Conservation (phyloP, 2,888 invertebrate species). For the Oscheius onirici region DNA sequence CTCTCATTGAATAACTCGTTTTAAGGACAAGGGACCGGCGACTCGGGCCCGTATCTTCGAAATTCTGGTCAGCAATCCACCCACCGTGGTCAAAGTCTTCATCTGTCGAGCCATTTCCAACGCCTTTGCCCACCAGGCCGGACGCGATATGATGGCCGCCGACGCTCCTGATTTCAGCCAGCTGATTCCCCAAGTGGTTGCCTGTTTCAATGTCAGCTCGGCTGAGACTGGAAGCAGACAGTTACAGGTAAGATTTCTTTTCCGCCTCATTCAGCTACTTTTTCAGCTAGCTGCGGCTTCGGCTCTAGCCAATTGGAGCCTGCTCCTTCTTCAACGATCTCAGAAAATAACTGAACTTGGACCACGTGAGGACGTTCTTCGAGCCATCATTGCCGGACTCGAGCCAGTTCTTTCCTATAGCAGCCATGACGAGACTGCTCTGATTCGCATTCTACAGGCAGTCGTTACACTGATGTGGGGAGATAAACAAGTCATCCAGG, state of each 20-base stretch:
- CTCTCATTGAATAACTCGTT: neutral
- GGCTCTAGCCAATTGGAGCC: slow-evolving; percentile 61
- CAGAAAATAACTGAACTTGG: slow-evolving; percentile 61
- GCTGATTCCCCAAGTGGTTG: slow-evolving; percentile 42
- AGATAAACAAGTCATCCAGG: slow-evolving; percentile 70
- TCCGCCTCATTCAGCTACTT: neutral
- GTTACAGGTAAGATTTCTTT: slow-evolving; percentile 43
- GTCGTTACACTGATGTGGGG: slow-evolving; percentile 79
- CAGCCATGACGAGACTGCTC: slow-evolving; percentile 74
- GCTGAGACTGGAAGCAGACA: slow-evolving; percentile 32
- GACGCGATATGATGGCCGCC: slow-evolving; percentile 46
- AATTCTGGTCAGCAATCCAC: slow-evolving; percentile 73
- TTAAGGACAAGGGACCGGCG: neutral
- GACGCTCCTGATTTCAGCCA: slow-evolving; percentile 44
- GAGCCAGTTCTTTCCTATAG: slow-evolving; percentile 48
- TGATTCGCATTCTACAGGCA: slow-evolving; percentile 82
- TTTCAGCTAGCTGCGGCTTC: slow-evolving; percentile 57
- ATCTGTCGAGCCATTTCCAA: slow-evolving; percentile 84
- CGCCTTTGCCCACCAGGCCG: slow-evolving; percentile 79
- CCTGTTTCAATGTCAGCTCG: slow-evolving; percentile 31
- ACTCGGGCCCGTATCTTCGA: slow-evolving; percentile 46
- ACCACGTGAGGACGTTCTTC: slow-evolving; percentile 64
- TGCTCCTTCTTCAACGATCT: slow-evolving; percentile 54
- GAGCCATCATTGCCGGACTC: slow-evolving; percentile 39
- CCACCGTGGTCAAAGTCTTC: slow-evolving; percentile 81